phyloP scores from a whole-genome alignment of 2,113 vertebrate genomes.

The Solea senegalensis region DNA sequence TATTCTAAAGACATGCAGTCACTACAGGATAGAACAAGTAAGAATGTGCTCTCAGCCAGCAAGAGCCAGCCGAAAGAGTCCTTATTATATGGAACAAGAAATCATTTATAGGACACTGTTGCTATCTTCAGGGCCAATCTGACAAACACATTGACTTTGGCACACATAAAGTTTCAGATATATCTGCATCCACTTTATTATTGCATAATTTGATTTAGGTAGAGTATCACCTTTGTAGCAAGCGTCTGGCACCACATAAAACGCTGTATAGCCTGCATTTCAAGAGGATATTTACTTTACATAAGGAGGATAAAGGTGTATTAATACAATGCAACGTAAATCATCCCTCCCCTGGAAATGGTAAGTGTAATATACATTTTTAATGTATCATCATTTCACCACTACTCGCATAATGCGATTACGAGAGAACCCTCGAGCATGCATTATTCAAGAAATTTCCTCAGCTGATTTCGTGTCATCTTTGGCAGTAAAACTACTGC shows the following conservation, averaged over 20 bases:
- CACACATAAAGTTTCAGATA: conserved; percentile 61
- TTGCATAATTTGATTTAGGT: conserved; percentile 55
- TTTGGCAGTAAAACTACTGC: conserved; percentile 3
- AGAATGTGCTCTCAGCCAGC: conserved; percentile 65
- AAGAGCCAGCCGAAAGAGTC: conserved; percentile 53
- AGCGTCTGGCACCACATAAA: conserved; percentile 24
- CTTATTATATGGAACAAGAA: conserved; percentile 76
- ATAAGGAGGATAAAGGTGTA: conserved; percentile 9
- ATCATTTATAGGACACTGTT: conserved; percentile 70
- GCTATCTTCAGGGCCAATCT: conserved; percentile 69
- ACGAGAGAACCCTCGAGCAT: conserved; percentile 5
- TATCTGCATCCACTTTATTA: conserved; percentile 57
- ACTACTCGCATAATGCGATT: conserved; percentile 23
- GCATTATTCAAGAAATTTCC: conserved; percentile 41
- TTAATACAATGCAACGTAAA: conserved; percentile 6
- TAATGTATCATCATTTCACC: conserved; percentile 15
- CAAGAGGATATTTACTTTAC: conserved; percentile 12
- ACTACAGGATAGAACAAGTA: conserved; percentile 65
- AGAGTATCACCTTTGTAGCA: conserved; percentile 11
- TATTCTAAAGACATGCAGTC: conserved; percentile 68
- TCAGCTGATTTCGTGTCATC: conserved; percentile 18
- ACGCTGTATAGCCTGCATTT: conserved; percentile 14
- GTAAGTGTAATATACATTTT: conserved; percentile 19
- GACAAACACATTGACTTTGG: conserved; percentile 78
- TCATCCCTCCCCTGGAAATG: conserved; percentile 11